Conservation (phyloP, 2,888 invertebrate species). For the Drosophila quinaria region DNA sequence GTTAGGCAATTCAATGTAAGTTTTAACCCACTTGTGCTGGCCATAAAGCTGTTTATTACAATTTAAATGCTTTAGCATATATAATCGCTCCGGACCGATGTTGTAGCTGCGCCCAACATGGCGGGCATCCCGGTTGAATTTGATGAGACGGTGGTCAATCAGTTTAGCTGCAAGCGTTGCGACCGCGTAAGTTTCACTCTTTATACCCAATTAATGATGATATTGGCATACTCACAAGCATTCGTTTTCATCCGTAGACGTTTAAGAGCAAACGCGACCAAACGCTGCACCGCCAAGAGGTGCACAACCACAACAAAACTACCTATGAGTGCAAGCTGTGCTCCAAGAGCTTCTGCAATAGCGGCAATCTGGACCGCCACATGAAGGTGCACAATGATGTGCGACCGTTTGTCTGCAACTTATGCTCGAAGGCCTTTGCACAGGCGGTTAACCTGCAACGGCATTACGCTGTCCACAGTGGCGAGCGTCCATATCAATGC, state of each 20-base stretch:
- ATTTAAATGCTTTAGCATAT: constrained; percentile 29
- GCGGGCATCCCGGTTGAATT: constrained; percentile 75
- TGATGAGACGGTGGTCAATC: constrained; percentile 71
- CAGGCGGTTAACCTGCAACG: constrained; percentile 85
- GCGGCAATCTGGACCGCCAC: constrained; percentile 85
- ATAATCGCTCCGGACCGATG: constrained; percentile 57
- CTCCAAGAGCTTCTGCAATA: constrained; percentile 84
- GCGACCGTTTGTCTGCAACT: constrained; percentile 83
- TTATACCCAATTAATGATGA: not conserved
- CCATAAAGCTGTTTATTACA: constrained; percentile 12
- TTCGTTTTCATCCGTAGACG: constrained; percentile 59
- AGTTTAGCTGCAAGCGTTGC: constrained; percentile 77
- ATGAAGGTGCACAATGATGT: constrained; percentile 85
- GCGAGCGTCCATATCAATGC: constrained; percentile 84
- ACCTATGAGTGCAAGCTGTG: constrained; percentile 84
- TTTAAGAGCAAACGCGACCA: constrained; percentile 85
- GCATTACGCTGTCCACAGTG: constrained; percentile 85
- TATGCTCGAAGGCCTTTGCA: constrained; percentile 84
- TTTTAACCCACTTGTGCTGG: constrained; percentile 37
- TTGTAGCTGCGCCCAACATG: constrained; percentile 67
- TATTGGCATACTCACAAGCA: constrained; percentile 5
- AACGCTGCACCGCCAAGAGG: constrained; percentile 84
- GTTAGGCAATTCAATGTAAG: constrained; percentile 62
- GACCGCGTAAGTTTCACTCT: constrained; percentile 68
- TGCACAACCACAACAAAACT: constrained; percentile 84